These are phyloP conservation scores for Protophormia terraenovae DNA, from an alignment of 2,888 invertebrate species.

Conservation along the genomic window DNA sequence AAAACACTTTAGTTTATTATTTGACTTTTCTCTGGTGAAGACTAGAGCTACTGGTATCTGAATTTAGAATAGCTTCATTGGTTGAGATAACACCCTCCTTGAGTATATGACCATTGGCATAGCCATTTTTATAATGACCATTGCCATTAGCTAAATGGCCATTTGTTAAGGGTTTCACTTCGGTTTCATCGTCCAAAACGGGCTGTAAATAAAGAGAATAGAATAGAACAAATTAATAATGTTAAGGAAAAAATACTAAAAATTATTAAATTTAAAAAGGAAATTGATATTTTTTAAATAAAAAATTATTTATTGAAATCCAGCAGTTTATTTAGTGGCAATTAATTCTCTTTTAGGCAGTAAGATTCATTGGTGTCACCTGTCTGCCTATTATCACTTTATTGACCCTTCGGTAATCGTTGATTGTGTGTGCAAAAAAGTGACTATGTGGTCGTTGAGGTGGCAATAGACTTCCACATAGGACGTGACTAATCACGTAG, in stretches of 20 bases:
- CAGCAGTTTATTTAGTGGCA: too few species aligned
- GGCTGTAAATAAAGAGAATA: slow-evolving; percentile 82
- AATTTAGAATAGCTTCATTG: slow-evolving; percentile 79
- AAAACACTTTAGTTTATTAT: slow-evolving; percentile 77
- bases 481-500: too few species aligned
- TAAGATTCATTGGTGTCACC: too few species aligned
- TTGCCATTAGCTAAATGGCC: slow-evolving; percentile 76
- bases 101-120: slow-evolving; percentile 74
- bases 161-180: slow-evolving; percentile 70
- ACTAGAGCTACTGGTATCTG: slow-evolving; percentile 80
- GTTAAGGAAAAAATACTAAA: too few species aligned
- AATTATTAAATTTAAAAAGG: neutral
- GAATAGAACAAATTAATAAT: neutral
- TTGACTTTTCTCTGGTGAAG: slow-evolving; percentile 81
- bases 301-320: too few species aligned
- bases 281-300: neutral
- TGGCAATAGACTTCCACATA: too few species aligned
- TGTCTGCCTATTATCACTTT: too few species aligned
- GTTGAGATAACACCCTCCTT: slow-evolving; percentile 76
- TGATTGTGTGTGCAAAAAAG: too few species aligned
- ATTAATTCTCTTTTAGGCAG: too few species aligned
- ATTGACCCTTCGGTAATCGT: too few species aligned
- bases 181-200: slow-evolving; percentile 83
- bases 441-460: too few species aligned
- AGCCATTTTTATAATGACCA: slow-evolving; percentile 75